These are phyloP conservation scores for Boloria selene DNA, from an alignment of 2,888 invertebrate species.

Conservation along the genomic window DNA sequence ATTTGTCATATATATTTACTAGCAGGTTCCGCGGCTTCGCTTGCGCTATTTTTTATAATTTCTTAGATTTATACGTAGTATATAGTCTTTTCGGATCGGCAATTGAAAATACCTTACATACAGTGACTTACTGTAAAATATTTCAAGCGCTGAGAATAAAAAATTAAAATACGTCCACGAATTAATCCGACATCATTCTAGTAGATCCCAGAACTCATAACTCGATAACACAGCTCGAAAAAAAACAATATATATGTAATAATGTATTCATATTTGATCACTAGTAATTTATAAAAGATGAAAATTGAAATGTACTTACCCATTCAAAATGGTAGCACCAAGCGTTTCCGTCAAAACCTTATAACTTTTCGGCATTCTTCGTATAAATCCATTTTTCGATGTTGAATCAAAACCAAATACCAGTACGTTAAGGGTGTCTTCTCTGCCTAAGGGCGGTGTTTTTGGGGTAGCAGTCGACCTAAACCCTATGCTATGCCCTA, in stretches of 20 bases:
- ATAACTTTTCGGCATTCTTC: conserved; percentile 90
- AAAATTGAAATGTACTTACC: conserved; percentile 69
- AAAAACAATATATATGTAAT: too few species aligned
- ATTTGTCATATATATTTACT: too few species aligned
- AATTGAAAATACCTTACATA: too few species aligned
- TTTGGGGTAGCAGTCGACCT: conserved; percentile 39
- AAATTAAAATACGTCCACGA: too few species aligned
- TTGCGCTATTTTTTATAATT: too few species aligned
- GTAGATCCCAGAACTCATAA: too few species aligned
- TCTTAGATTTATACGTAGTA: too few species aligned
- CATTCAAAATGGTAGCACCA: conserved; percentile 85
- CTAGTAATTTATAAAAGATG: not conserved
- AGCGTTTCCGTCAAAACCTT: conserved; percentile 85
- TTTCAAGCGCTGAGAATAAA: too few species aligned
- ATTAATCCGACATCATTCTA: too few species aligned
- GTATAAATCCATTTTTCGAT: conserved; percentile 90
- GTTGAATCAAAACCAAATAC: conserved; percentile 91
- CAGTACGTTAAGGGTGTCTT: conserved; percentile 42
- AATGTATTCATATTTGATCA: not conserved
- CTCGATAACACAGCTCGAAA: not conserved
- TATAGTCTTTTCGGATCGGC: too few species aligned
- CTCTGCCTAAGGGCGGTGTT: conserved; percentile 37
- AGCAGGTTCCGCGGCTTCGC: too few species aligned
- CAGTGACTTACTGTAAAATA: too few species aligned
- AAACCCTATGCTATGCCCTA: conserved; percentile 45